A percentile compares a stretch with the other conserved stretches of the same genome.
phyloP scores from a whole-genome alignment of 2,113 vertebrate genomes.

The Labeo rohita region DNA sequence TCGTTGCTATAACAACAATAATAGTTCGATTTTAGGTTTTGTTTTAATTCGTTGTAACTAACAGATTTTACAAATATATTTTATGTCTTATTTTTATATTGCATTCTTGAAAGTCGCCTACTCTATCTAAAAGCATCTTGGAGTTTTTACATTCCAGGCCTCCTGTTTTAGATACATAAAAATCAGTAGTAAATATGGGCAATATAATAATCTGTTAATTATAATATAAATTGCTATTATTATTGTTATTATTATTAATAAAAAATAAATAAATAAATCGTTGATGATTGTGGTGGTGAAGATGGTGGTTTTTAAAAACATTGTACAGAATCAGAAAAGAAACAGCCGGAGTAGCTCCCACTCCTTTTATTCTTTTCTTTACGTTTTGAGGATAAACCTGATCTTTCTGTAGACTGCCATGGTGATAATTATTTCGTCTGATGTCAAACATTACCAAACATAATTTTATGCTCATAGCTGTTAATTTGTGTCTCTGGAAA shows the following conservation, averaged over 20 bases:
- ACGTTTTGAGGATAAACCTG: neutral
- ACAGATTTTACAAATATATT: neutral
- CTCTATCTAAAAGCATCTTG: neutral
- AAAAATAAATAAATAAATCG: neutral
- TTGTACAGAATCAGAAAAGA: neutral
- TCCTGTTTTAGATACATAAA: neutral
- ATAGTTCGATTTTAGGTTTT: neutral
- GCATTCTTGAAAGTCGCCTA: neutral
- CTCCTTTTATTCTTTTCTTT: neutral
- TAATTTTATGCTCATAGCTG: neutral
- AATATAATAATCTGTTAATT: neutral
- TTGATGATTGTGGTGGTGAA: neutral
- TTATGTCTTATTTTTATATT: neutral
- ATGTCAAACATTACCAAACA: neutral
- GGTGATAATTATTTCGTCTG: neutral
- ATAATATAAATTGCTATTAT: neutral
- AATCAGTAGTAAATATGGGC: neutral
- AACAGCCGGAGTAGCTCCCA: neutral
- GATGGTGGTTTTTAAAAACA: neutral
- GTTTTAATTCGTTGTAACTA: neutral
- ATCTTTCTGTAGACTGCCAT: neutral
- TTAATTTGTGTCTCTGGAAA: neutral
- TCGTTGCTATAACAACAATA: constrained; percentile 73
- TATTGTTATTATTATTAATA: neutral
- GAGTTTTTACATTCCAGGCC: neutral